Evolutionary conservation across 2,797 vertebrate genomes (phyloP).

Genomic region (Sciaenops ocellatus): DNA sequence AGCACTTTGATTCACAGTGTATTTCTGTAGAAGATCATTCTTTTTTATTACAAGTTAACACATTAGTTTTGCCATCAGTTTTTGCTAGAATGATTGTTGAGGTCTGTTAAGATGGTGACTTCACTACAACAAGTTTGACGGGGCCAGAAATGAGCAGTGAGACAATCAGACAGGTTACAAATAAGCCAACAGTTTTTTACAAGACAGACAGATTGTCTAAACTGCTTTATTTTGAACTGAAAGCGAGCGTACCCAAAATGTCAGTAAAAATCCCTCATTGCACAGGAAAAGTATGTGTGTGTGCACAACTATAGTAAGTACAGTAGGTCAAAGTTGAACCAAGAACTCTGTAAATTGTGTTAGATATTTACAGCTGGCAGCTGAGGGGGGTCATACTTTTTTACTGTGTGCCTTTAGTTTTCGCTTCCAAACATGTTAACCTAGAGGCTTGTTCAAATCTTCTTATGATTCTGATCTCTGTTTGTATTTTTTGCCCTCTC

Average conservation of each 20-base stretch:
- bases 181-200: neutral
- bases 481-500: neutral
- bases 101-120: neutral
- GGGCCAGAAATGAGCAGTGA: constrained; percentile 1
- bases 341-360: neutral
- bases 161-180: neutral
- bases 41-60: neutral
- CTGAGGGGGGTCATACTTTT: neutral
- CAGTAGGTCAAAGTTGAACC: neutral
- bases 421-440: neutral
- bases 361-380: neutral
- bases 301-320: no score
- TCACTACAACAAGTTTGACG: neutral
- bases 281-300: neutral
- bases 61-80: neutral
- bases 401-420: neutral
- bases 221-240: neutral
- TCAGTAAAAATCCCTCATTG: neutral
- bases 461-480: neutral
- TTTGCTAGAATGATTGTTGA: constrained; percentile 1
- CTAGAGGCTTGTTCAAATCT: neutral
- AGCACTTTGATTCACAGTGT: neutral
- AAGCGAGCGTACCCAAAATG: constrained; percentile 1
- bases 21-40: neutral
- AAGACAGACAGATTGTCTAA: neutral